Conservation (phyloP, 2,113 vertebrate genomes). For the Tachuris rubrigastra region DNA sequence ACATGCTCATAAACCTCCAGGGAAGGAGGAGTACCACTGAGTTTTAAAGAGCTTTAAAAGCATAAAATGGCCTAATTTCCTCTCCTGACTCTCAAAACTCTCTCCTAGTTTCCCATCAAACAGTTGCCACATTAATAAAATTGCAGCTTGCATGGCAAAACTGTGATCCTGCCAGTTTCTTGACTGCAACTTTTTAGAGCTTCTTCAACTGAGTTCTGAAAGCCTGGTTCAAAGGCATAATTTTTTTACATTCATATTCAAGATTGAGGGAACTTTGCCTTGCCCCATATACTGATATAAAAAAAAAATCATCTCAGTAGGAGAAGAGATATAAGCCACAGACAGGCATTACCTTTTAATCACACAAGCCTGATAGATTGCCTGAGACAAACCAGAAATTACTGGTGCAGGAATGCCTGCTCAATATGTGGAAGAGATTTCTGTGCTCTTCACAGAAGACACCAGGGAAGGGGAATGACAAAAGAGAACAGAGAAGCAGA, state of each 20-base stretch:
- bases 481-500: background rate
- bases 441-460: background rate
- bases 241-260: background rate
- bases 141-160: background rate
- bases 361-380: background rate
- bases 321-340: background rate
- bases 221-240: background rate
- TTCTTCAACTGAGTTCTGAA: background rate
- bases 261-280: background rate
- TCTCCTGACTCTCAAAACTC: background rate
- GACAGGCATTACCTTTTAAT: background rate
- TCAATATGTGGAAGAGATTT: background rate
- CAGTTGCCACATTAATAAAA: background rate
- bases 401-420: background rate
- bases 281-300: background rate
- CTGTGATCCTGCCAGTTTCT: background rate
- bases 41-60: constrained; percentile 14
- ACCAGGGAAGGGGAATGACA: background rate
- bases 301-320: background rate
- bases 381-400: background rate
- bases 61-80: constrained; percentile 1
- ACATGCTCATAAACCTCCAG: background rate
- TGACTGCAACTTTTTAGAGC: background rate
- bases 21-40: background rate
- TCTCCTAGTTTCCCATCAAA: background rate